phyloP scores from a whole-genome alignment of 2,113 vertebrate species.

The Notechis scutatus region DNA sequence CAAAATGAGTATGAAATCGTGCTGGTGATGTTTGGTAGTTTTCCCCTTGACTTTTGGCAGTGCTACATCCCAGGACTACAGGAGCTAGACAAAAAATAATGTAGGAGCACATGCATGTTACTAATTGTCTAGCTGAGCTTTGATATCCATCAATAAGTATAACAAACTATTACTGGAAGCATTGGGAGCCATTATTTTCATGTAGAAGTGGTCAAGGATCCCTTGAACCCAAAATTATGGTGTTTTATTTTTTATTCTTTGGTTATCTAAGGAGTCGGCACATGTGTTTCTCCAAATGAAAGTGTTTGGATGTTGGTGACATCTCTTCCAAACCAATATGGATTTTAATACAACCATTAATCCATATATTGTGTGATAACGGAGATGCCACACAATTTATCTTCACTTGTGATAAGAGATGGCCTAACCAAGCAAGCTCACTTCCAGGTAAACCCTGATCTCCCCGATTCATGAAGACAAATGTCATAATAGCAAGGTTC shows the following conservation, averaged over 20 bases:
- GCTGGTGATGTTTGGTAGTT: neutral
- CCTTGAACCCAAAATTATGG: neutral
- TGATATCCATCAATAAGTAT: neutral
- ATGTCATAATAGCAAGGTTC: conserved; percentile 14
- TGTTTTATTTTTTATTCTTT: neutral
- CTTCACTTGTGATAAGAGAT: conserved; percentile 37
- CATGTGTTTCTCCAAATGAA: neutral
- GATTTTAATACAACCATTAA: neutral
- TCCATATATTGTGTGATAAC: conserved; percentile 2
- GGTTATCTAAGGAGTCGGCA: neutral
- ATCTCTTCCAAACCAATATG: neutral
- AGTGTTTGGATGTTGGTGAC: neutral
- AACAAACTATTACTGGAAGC: neutral
- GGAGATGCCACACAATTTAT: conserved; percentile 32
- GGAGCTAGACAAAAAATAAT: neutral
- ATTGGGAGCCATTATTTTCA: neutral
- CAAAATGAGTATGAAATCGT: neutral
- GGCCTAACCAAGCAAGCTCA: conserved; percentile 9
- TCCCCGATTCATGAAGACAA: conserved; percentile 40
- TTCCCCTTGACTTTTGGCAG: neutral
- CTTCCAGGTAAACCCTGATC: conserved; percentile 27
- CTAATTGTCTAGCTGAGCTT: neutral
- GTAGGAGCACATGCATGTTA: neutral
- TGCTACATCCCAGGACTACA: neutral
- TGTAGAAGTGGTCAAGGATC: neutral